Evolutionary conservation across 2,888 invertebrate species (phyloP).

Genomic region (Synanthedon tipuliformis): DNA sequence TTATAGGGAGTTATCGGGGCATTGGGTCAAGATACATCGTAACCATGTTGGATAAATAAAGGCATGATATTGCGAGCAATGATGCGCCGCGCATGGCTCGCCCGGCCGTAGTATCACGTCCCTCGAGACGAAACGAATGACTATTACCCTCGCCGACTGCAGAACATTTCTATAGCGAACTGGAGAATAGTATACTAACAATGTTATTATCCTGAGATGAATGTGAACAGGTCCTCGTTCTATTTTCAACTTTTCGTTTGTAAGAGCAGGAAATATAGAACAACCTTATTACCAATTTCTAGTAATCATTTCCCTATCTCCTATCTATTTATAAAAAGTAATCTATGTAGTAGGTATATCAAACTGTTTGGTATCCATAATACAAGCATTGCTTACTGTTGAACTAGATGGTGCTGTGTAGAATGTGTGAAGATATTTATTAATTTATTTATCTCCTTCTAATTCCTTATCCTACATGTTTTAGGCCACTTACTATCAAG

Average conservation of each 20-base stretch:
- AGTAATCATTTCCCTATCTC: no score
- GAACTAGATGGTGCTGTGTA: no score
- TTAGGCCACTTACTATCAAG: no score
- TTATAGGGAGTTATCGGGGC: constrained; percentile 37
- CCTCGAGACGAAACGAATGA: constrained; percentile 43
- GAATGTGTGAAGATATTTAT: no score
- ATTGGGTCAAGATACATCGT: constrained; percentile 36
- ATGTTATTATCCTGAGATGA: constrained; percentile 1
- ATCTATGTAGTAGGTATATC: no score
- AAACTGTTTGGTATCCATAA: no score
- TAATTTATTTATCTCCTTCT: no score
- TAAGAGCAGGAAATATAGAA: neutral
- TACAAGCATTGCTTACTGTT: no score
- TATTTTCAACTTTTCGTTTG: neutral
- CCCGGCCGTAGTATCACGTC: constrained; percentile 33
- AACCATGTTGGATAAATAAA: constrained; percentile 49
- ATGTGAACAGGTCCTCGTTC: neutral
- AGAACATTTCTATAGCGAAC: constrained; percentile 22
- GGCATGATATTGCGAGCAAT: constrained; percentile 37
- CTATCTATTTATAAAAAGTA: no score
- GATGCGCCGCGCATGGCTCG: constrained; percentile 29
- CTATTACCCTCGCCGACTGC: constrained; percentile 36
- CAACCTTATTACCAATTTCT: no score
- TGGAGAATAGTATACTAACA: constrained; percentile 9
- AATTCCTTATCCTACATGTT: no score